A percentile compares a stretch with the other conserved stretches of the same genome.
These are phyloP conservation scores for Creontiades dilutus DNA, from an alignment of 2,888 invertebrate species.

Conservation along the genomic window DNA sequence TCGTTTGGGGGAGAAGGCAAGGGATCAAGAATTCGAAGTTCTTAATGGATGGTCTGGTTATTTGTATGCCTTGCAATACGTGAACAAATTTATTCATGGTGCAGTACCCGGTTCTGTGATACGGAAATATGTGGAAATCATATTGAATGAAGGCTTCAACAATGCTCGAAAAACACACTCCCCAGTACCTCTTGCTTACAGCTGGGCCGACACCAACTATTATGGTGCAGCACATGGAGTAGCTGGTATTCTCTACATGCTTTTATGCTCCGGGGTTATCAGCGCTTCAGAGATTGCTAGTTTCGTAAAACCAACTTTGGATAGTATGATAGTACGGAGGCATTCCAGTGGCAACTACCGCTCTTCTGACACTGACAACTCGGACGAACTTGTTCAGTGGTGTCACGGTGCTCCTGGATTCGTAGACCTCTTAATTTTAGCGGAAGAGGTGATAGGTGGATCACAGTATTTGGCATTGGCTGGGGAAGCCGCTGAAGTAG, in stretches of 20 bases:
- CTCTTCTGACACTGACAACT: constrained; percentile 84
- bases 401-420: constrained; percentile 96
- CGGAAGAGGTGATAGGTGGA: constrained; percentile 80
- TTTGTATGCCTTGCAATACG: constrained; percentile 87
- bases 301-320: constrained; percentile 83
- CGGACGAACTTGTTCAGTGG: constrained; percentile 92
- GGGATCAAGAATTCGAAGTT: constrained; percentile 87
- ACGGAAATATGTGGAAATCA: constrained; percentile 41
- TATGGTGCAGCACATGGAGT: constrained; percentile 94
- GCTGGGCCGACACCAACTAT: constrained; percentile 92
- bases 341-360: constrained; percentile 86
- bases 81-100: constrained; percentile 82
- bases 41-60: constrained; percentile 92
- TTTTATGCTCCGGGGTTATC: constrained; percentile 81
- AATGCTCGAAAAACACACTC: constrained; percentile 79
- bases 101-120: constrained; percentile 63
- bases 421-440: constrained; percentile 85
- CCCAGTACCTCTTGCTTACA: constrained; percentile 86
- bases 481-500: constrained; percentile 85
- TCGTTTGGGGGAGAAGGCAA: constrained; percentile 5
- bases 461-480: constrained; percentile 80
- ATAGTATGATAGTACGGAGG: constrained; percentile 82
- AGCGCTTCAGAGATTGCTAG: constrained; percentile 81
- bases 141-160: constrained; percentile 81
- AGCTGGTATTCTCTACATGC: constrained; percentile 89